Evolutionary conservation across 1,140 invertebrate species (phyloP), one percentile per base, ranked within the genome.

Genomic region (Harlomillsia oculata): DNA sequence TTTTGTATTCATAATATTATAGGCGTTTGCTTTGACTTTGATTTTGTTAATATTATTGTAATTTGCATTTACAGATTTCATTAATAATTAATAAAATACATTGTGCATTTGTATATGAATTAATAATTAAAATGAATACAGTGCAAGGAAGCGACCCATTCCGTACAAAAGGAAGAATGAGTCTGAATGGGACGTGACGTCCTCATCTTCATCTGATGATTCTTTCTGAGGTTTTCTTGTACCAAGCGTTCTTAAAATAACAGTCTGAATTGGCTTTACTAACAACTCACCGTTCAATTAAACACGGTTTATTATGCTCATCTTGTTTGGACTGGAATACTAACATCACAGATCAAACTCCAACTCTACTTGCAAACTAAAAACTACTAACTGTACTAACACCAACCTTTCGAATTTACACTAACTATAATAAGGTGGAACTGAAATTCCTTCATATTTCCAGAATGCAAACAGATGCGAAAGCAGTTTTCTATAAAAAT

Each of bases 121-220:
- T 51, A 48, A 43, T 51, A 25, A 36, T 29, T 39, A 43, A 18
- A 16, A 53, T 49, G 69, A 66, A 62, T 78, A 67, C 76, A 92
- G 89, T 73, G 89, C 88, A 58, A 80, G 89, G 64, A 92, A 92
- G 74, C 77, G 87, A 52, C 89, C 89, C 32, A 87, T 92, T 67
- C 87, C 87, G 44, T 91, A 91, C 76, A 84, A 89, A 66, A 79
- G 87, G 34, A 53, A 51, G 46, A 25, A 34, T 26, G 59, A 50
- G n/a, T 48, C 34, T 25, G 59, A 61, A 21, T 65, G 57, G 58
- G 58, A 63, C 28, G 48, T 55, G 29, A 60, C 60, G 43, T 64
- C 61, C 14, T 43, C 44, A 13, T 53, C 51, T 46, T 53, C 55
- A 51, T n/a, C n/a, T 23, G 40, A n/a, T n/a, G n/a, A n/a, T n/a